A percentile compares a stretch with the other conserved stretches of the same genome.
These are phyloP conservation scores for Euglossa dilemma DNA, from an alignment of 1,140 invertebrate genomes.

Conservation along the genomic window DNA sequence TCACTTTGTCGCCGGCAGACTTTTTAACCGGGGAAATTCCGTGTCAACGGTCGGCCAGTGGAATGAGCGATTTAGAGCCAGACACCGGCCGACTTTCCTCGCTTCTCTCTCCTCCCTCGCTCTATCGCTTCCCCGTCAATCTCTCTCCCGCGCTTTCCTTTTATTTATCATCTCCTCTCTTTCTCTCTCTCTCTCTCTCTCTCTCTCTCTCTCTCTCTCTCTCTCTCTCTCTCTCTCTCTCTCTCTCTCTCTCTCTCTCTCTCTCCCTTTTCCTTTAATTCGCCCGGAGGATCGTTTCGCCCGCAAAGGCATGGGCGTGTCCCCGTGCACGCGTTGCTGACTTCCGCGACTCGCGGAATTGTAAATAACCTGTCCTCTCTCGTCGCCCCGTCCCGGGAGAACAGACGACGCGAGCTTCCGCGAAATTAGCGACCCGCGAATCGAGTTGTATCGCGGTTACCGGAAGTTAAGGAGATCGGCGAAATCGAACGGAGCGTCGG, in stretches of 20 bases:
- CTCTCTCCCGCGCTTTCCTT: not conserved
- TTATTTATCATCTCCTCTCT: not conserved
- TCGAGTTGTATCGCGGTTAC: not conserved
- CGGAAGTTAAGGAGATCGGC: not conserved
- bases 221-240: not conserved
- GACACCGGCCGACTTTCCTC: not conserved
- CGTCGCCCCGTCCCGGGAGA: no score
- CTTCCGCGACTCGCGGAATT: not conserved
- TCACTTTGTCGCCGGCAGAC: conserved; percentile 8
- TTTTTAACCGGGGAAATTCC: conserved; percentile 9
- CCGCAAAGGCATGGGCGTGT: not conserved
- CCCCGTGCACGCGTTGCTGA: not conserved
- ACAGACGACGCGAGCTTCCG: not conserved
- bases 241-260: not conserved
- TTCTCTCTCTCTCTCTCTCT: not conserved
- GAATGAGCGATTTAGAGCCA: conserved; percentile 3
- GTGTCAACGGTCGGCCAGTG: not conserved
- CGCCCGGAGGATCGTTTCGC: not conserved
- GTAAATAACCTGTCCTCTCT: not conserved
- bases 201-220: not conserved
- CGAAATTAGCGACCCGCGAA: conserved; percentile 13
- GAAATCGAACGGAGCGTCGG: no score
- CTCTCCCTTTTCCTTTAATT: not conserved
- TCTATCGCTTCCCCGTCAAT: not conserved
- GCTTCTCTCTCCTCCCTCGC: not conserved